phyloP scores from a whole-genome alignment of 2,888 invertebrate genomes.

The Nomada ferruginata region DNA sequence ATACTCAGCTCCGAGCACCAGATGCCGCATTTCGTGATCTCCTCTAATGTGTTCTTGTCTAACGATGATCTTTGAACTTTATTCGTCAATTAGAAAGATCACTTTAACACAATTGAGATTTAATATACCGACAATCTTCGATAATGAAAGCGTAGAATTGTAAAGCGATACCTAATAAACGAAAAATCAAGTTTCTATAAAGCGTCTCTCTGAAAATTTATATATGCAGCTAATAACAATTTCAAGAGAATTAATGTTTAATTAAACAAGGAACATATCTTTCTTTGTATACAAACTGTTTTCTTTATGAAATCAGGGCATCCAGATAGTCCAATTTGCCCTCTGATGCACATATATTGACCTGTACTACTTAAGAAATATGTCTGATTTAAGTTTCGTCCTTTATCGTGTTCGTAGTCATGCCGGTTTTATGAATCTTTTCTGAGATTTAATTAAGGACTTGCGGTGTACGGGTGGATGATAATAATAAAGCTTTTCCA shows the following conservation, averaged over 20 bases:
- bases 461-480: slow-evolving; percentile 70
- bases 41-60: slow-evolving; percentile 33
- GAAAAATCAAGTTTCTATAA: not conserved
- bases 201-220: not conserved
- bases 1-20: slow-evolving; percentile 61
- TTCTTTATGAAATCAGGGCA: too few species aligned
- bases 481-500: slow-evolving; percentile 74
- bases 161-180: not conserved
- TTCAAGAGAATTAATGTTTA: not conserved
- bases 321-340: too few species aligned
- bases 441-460: slow-evolving; percentile 73
- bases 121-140: too few species aligned
- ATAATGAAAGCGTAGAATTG: not conserved
- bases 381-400: slow-evolving; percentile 2
- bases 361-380: too few species aligned
- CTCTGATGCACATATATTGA: too few species aligned
- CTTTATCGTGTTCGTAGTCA: slow-evolving; percentile 51
- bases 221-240: too few species aligned
- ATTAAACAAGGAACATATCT: not conserved
- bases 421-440: slow-evolving; percentile 69
- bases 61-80: too few species aligned
- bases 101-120: too few species aligned
- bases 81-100: not conserved
- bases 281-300: too few species aligned
- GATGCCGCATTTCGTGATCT: slow-evolving; percentile 70